Conservation (phyloP, 1,140 invertebrate genomes). For the Acromyrmex charruanus region DNA sequence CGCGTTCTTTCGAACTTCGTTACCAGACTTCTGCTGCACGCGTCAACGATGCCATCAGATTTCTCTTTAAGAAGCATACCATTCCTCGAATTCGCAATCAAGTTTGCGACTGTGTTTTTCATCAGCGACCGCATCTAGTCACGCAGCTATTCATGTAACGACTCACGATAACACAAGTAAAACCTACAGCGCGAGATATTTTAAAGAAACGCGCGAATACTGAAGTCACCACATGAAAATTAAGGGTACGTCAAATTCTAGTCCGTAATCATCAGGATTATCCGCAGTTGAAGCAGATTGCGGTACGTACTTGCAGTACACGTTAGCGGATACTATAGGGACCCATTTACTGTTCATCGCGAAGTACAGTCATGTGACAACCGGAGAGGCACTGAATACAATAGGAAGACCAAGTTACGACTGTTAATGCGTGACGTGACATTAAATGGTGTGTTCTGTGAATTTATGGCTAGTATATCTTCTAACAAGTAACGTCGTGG, state of each 20-base stretch:
- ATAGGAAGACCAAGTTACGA: conserved; percentile 50
- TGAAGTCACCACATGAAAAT: conserved; percentile 19
- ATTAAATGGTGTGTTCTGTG: conserved; percentile 42
- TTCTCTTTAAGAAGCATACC: conserved; percentile 59
- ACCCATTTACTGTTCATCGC: conserved; percentile 42
- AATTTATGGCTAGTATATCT: conserved; percentile 52
- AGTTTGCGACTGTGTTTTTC: conserved; percentile 66
- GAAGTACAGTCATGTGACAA: conserved; percentile 36
- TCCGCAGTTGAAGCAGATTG: conserved; percentile 18
- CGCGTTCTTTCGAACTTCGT: conserved; percentile 42
- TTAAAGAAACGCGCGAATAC: neutral
- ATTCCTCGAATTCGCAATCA: conserved; percentile 62
- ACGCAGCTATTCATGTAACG: conserved; percentile 72
- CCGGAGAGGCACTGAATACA: conserved; percentile 32
- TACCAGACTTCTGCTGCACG: conserved; percentile 28
- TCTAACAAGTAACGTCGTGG: conserved; percentile 63
- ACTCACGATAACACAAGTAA: conserved; percentile 52
- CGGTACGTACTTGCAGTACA: neutral
- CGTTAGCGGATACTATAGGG: neutral
- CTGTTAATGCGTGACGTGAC: conserved; percentile 57
- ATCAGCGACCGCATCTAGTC: conserved; percentile 75
- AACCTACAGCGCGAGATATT: conserved; percentile 16
- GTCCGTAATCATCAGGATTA: conserved; percentile 1
- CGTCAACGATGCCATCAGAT: conserved; percentile 26
- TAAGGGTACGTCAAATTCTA: conserved; percentile 20